These are phyloP conservation scores for Zapus hudsonius DNA, from an alignment of 2,113 vertebrate species.

Conservation along the genomic window DNA sequence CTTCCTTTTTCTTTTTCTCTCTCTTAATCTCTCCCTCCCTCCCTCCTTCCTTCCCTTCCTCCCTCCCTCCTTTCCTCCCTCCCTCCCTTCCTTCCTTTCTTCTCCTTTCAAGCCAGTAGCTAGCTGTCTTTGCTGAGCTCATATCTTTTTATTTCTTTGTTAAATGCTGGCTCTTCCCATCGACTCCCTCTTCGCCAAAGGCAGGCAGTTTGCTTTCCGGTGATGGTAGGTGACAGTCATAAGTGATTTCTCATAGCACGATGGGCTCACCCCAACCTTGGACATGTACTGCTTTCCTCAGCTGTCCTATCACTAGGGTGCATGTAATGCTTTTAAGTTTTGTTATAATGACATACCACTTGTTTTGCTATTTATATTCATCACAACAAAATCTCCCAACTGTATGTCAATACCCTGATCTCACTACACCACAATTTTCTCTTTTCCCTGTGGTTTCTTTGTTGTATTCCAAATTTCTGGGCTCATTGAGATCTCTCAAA, in stretches of 20 bases:
- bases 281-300: neutral
- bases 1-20: no score
- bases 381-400: neutral
- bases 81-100: no score
- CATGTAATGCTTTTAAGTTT: neutral
- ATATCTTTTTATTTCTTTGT: neutral
- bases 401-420: neutral
- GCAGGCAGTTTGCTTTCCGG: neutral
- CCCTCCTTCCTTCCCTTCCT: no score
- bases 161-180: neutral
- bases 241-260: neutral
- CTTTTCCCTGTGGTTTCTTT: neutral
- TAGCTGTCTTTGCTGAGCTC: neutral
- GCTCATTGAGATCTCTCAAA: slow-evolving; percentile 2
- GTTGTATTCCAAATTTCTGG: neutral
- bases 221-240: neutral
- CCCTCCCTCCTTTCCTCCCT: no score
- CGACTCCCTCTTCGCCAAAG: neutral
- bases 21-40: no score
- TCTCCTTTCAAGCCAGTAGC: neutral
- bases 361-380: neutral
- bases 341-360: neutral
- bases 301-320: neutral
- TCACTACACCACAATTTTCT: neutral
- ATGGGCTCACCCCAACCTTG: neutral